Conservation (phyloP, 2,888 invertebrate genomes). For the Sialis lutaria region DNA sequence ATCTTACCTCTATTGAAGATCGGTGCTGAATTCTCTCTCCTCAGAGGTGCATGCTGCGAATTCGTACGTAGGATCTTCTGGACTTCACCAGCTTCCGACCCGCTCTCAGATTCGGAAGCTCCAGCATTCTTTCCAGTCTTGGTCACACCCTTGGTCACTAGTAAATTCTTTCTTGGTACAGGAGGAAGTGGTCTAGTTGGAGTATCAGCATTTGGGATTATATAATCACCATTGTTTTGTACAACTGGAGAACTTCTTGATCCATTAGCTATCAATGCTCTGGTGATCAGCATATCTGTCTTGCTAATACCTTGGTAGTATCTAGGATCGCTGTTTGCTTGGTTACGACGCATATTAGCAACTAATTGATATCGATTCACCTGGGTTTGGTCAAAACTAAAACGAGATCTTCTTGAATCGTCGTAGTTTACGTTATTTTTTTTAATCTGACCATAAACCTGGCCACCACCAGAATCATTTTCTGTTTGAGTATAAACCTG, state of each 20-base stretch:
- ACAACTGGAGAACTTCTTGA: not conserved
- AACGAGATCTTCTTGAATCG: conserved; percentile 15
- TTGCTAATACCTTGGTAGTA: too few relatives aligned
- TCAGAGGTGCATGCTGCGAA: too few relatives aligned
- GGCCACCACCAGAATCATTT: conserved; percentile 24
- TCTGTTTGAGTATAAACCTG: conserved; percentile 21
- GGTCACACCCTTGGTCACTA: conserved; percentile 9
- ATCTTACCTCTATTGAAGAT: too few relatives aligned
- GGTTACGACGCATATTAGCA: too few relatives aligned
- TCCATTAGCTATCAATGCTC: not conserved
- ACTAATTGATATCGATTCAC: too few relatives aligned
- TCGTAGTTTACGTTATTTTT: conserved; percentile 22
- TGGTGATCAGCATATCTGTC: too few relatives aligned
- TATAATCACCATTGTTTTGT: not conserved
- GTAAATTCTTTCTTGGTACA: conserved; percentile 16
- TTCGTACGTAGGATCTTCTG: conserved; percentile 36
- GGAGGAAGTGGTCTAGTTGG: conserved; percentile 28
- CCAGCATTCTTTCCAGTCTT: conserved; percentile 13
- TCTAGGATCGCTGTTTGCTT: not conserved
- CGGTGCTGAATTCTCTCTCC: too few relatives aligned
- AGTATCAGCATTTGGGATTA: conserved; percentile 2
- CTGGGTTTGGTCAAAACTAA: too few relatives aligned
- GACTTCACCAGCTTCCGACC: conserved; percentile 55
- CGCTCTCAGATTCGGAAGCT: conserved; percentile 46
- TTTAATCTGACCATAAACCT: conserved; percentile 12